Evolutionary conservation across 2,113 vertebrate species (phyloP).

Genomic region (Pangasianodon gigas): DNA sequence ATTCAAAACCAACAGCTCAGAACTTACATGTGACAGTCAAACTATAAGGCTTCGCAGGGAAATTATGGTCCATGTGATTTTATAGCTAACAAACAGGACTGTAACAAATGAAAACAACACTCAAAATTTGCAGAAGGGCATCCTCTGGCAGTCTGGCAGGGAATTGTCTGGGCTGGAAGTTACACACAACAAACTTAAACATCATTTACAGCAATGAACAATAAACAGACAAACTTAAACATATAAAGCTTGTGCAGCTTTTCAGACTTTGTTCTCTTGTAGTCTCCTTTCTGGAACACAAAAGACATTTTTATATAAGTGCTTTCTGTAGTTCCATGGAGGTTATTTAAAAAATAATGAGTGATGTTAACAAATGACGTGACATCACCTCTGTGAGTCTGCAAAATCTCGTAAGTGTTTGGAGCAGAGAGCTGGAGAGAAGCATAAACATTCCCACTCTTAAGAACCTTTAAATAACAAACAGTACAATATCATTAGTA

Average conservation of each 20-base stretch:
- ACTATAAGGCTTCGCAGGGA: too few relatives aligned
- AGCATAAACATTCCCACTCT: constrained; percentile 23
- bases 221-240: background rate
- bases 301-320: background rate
- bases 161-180: too few relatives aligned
- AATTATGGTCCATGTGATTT: too few relatives aligned
- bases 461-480: constrained; percentile 12
- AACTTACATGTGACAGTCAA: too few relatives aligned
- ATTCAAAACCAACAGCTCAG: too few relatives aligned
- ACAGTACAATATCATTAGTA: background rate
- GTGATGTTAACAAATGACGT: background rate
- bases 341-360: background rate
- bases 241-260: background rate
- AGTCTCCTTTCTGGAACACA: constrained; percentile 1
- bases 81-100: too few relatives aligned
- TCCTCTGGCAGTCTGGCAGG: too few relatives aligned
- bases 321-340: background rate
- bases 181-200: background rate
- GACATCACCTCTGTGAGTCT: constrained; percentile 16
- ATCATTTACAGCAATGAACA: background rate
- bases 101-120: too few relatives aligned
- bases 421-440: constrained; percentile 1
- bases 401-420: background rate
- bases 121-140: too few relatives aligned
- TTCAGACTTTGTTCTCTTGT: background rate